Conservation (phyloP, 2,888 invertebrate genomes). For the Seladonia tumulorum region DNA sequence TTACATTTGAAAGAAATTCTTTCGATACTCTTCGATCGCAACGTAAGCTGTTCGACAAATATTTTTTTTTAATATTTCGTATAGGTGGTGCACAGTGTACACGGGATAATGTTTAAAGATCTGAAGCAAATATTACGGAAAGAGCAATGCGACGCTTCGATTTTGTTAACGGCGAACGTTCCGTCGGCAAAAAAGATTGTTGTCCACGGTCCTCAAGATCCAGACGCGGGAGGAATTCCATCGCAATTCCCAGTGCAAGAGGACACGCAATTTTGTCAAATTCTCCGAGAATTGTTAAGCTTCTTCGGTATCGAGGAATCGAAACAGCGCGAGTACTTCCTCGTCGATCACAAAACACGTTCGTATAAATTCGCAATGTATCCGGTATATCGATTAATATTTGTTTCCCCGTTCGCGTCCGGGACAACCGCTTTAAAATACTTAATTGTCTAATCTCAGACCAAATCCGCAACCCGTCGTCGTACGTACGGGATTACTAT, state of each 20-base stretch:
- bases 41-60: neutral
- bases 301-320: conserved; percentile 98
- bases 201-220: conserved; percentile 96
- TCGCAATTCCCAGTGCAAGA: conserved; percentile 99
- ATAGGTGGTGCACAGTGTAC: conserved; percentile 98
- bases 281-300: conserved; percentile 97
- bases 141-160: conserved; percentile 99
- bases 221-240: conserved; percentile 97
- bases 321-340: conserved; percentile 94
- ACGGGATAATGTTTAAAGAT: conserved; percentile 99
- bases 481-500: conserved; percentile 96
- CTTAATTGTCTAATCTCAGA: conserved; percentile 85
- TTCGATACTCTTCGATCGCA: neutral
- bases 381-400: neutral
- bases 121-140: conserved; percentile 98
- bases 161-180: conserved; percentile 98
- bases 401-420: neutral
- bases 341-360: conserved; percentile 99
- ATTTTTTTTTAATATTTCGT: no score
- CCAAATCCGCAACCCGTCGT: conserved; percentile 97
- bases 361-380: conserved; percentile 33
- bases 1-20: conserved; percentile 60
- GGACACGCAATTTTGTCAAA: conserved; percentile 97
- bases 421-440: neutral
- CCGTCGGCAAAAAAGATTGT: conserved; percentile 99